phyloP scores from a whole-genome alignment of 2,888 invertebrate genomes.

The Drosophila pseudotakahashii region DNA sequence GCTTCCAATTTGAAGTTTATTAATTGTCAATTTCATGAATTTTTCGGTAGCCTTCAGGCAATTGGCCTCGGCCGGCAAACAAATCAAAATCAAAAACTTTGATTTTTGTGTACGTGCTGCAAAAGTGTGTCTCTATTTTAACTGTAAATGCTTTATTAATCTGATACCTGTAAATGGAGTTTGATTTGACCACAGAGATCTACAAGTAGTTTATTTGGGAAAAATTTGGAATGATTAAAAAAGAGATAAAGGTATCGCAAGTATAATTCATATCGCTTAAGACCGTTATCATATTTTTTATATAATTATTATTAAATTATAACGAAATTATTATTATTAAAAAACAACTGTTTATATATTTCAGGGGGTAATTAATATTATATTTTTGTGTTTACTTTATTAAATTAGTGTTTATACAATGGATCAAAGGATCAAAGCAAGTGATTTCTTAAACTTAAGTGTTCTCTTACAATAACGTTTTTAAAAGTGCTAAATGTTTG shows the following conservation, averaged over 20 bases:
- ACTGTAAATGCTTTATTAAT: conserved; percentile 25
- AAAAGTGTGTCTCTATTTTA: conserved; percentile 10
- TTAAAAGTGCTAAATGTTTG: neutral
- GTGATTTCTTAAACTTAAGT: neutral
- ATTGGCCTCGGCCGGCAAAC: conserved; percentile 1
- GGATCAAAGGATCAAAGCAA: neutral
- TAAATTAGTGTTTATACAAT: neutral
- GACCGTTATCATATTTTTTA: no score
- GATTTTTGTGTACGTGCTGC: conserved; percentile 13
- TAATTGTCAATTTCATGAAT: conserved; percentile 72
- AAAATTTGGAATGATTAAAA: neutral
- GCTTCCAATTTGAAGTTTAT: conserved; percentile 67
- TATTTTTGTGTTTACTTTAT: neutral
- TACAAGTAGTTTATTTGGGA: neutral
- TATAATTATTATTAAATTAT: no score
- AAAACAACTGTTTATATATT: no score
- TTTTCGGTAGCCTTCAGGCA: conserved; percentile 33
- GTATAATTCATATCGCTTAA: no score
- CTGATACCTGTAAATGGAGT: conserved; percentile 1
- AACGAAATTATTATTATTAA: no score
- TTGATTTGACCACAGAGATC: neutral
- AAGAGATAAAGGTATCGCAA: no score
- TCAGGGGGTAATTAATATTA: no score
- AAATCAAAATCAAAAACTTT: conserved; percentile 26
- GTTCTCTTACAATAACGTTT: no score